phyloP scores from a whole-genome alignment of 2,797 vertebrate genomes.

The Streptopelia turtur region DNA sequence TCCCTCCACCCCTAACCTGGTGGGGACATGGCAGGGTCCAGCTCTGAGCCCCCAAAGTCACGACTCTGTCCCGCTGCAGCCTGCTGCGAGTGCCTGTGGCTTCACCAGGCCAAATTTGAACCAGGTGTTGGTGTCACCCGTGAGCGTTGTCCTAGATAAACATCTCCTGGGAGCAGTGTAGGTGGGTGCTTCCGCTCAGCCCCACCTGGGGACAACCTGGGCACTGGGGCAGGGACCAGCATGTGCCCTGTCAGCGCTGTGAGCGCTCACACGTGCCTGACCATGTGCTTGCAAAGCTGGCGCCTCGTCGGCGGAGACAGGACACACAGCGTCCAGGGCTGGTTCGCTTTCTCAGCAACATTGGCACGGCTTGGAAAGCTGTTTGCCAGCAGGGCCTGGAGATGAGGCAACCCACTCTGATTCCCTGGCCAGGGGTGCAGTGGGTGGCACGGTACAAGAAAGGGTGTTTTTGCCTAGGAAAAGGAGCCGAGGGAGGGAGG shows the following conservation, averaged over 20 bases:
- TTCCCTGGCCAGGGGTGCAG: background rate
- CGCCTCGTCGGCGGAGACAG: rapidly evolving
- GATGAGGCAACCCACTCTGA: rapidly evolving
- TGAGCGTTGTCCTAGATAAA: background rate
- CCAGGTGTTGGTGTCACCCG: rapidly evolving
- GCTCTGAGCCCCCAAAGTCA: background rate
- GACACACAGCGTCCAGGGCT: background rate
- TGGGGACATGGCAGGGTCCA: background rate
- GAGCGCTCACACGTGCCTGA: rapidly evolving
- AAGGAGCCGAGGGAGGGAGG: background rate
- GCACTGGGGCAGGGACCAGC: background rate
- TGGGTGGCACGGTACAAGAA: background rate
- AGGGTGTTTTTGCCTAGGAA: background rate
- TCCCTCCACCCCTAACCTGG: background rate
- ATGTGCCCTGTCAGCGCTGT: background rate
- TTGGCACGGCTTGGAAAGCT: background rate
- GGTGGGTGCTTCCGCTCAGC: background rate
- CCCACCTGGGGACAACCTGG: rapidly evolving
- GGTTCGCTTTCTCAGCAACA: background rate
- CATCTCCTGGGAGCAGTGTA: background rate
- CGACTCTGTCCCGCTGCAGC: background rate
- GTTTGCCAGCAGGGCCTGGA: rapidly evolving
- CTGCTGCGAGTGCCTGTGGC: rapidly evolving
- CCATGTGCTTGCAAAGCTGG: background rate
- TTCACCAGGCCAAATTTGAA: background rate